Evolutionary conservation across 2,888 invertebrate genomes (phyloP).

Genomic region (Scaptomyza parva): DNA sequence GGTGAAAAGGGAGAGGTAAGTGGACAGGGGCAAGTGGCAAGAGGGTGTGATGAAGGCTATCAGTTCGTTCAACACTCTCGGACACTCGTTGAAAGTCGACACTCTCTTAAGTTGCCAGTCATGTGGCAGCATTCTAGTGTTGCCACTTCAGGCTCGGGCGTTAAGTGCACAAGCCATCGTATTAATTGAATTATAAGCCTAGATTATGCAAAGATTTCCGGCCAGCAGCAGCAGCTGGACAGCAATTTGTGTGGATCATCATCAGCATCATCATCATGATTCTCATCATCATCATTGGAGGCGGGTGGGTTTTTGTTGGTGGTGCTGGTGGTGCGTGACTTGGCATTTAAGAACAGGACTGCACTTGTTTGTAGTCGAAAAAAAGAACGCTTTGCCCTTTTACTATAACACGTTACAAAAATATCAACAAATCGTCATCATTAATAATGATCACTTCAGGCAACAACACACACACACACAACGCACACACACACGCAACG

Average conservation of each 20-base stretch:
- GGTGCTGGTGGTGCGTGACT: conserved; percentile 63
- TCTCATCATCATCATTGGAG: background rate
- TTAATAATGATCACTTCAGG: conserved; percentile 83
- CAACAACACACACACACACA: conserved; percentile 42
- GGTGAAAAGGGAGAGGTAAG: too few species aligned
- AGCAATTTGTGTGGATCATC: conserved; percentile 74
- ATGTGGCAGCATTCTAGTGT: conserved; percentile 80
- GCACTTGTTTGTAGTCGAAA: conserved; percentile 73
- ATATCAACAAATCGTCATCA: conserved; percentile 85
- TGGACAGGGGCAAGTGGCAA: too few species aligned
- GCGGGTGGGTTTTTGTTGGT: conserved; percentile 30
- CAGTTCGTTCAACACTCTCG: background rate
- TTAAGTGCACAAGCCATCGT: conserved; percentile 75
- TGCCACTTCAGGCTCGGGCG: conserved; percentile 69
- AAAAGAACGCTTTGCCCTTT: conserved; percentile 42
- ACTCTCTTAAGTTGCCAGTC: conserved; percentile 75
- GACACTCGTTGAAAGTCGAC: conserved; percentile 23
- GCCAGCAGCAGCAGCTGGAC: conserved; percentile 60
- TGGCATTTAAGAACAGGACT: conserved; percentile 63
- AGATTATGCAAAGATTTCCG: conserved; percentile 83
- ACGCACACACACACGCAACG: conserved; percentile 9
- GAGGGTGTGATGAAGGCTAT: background rate
- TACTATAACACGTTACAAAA: conserved; percentile 82
- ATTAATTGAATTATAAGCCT: conserved; percentile 84
- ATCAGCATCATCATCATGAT: conserved; percentile 32